Evolutionary conservation across 2,888 invertebrate genomes (phyloP).

Genomic region (Pseudeuparius sepicola): DNA sequence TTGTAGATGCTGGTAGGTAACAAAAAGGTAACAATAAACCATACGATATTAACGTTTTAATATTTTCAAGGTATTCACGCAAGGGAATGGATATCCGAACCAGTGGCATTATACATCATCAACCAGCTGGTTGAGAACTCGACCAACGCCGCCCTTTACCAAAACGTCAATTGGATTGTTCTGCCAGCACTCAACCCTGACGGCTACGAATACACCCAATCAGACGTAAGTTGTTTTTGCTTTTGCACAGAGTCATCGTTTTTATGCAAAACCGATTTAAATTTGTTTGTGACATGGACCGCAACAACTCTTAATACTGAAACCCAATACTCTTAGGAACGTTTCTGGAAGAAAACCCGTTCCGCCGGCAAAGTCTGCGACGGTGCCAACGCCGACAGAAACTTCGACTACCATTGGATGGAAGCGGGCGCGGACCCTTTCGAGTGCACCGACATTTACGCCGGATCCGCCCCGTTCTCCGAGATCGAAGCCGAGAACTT

Average conservation of each 20-base stretch:
- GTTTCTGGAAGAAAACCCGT: slow-evolving; percentile 30
- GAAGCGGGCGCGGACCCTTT: slow-evolving; percentile 33
- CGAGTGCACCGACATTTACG: slow-evolving; percentile 41
- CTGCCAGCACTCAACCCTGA: slow-evolving; percentile 62
- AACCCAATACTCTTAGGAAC: slow-evolving; percentile 21
- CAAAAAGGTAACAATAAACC: not conserved
- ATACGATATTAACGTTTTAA: not conserved
- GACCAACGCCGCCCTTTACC: slow-evolving; percentile 45
- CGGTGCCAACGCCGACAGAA: slow-evolving; percentile 27
- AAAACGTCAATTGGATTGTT: slow-evolving; percentile 55
- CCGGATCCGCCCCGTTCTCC: slow-evolving; percentile 40
- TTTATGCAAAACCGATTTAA: no score
- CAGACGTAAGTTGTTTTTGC: slow-evolving; percentile 33
- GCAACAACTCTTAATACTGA: no score
- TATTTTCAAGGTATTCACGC: slow-evolving; percentile 40
- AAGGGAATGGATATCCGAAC: slow-evolving; percentile 64
- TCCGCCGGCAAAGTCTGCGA: slow-evolving; percentile 18
- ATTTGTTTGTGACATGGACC: no score
- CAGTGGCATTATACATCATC: slow-evolving; percentile 54
- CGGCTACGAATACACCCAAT: slow-evolving; percentile 53
- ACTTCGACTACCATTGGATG: slow-evolving; percentile 60
- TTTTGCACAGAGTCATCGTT: no score
- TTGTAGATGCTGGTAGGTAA: slow-evolving; percentile 45
- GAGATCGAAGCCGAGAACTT: slow-evolving; percentile 49
- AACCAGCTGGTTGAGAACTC: slow-evolving; percentile 52